phyloP scores from a whole-genome alignment of 2,113 vertebrate genomes.

The Silurus glanis region DNA sequence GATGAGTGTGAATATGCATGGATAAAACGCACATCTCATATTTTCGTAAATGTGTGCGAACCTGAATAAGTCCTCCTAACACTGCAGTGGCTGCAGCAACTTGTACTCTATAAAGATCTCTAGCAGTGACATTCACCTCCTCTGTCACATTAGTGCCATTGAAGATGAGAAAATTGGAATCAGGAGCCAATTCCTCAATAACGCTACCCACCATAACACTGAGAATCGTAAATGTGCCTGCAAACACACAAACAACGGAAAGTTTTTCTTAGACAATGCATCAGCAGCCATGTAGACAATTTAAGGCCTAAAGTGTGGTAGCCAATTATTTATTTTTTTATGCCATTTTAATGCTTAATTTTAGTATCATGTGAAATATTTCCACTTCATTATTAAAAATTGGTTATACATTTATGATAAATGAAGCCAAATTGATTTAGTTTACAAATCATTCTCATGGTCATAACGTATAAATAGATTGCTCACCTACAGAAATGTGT shows the following conservation, averaged over 20 bases:
- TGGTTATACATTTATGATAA: background rate
- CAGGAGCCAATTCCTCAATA: constrained; percentile 80
- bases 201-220: constrained; percentile 95
- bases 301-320: background rate
- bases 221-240: constrained; percentile 92
- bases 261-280: background rate
- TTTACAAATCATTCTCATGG: background rate
- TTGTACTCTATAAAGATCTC: constrained; percentile 76
- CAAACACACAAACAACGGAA: constrained; percentile 19
- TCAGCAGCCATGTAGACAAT: background rate
- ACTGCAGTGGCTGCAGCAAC: constrained; percentile 85
- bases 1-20: background rate
- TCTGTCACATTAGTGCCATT: constrained; percentile 72
- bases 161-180: constrained; percentile 61
- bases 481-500: constrained; percentile 90
- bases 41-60: constrained; percentile 52
- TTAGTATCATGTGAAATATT: background rate
- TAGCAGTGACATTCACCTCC: constrained; percentile 58
- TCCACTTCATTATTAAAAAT: background rate
- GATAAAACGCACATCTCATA: background rate
- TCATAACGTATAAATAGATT: background rate
- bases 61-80: constrained; percentile 89
- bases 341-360: background rate
- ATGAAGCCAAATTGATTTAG: background rate
- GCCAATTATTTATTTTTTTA: background rate